Evolutionary conservation across 2,113 vertebrate species (phyloP), one percentile per base, ranked within the genome.

Genomic region (Haliaeetus leucogaster): DNA sequence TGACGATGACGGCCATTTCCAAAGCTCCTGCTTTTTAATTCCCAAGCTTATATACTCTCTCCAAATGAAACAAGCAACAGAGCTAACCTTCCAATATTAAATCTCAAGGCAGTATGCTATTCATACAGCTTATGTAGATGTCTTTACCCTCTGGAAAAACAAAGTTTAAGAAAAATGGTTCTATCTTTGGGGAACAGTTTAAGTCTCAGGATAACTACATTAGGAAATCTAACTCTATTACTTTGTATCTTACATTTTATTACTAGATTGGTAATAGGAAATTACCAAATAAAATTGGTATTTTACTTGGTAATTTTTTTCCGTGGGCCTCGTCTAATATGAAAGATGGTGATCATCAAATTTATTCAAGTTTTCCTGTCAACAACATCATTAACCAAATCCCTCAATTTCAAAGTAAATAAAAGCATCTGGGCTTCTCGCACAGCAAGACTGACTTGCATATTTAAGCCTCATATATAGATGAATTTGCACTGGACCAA

Each of bases 361-460:
- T 97, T 96, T 97, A 98, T 98, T 98, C 81, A 96, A 93, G 96
- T 98, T 98, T 97, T 98, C 93, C 95, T 98, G 96, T 98, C 92
- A 98, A 98, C 97, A 98, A 97, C 97, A 98, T 98, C 97, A 98
- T 97, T 96, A 98, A 95, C 95, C 83, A 97, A 96, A 97, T 98
- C 97, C 93, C 93, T 98, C 95, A 95, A 93, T 97, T 98, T 98
- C 98, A 97, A 98, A 97, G 95, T 98, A 97, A 98, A 98, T 98
- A 98, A 98, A 98, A 97, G 97, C 97, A 98, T 96, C 96, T 98
- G 97, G 97, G 82, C 96, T 98, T 97, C 95, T 97, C 36, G 66
- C 96, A 97, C 85, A 97, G 94, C 96, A 97, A 97, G 90, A 96
- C 82, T 96, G 92, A 98, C 97, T 97, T 98, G 97, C 94, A 97